Evolutionary conservation across 2,888 invertebrate species (phyloP), one percentile per base, ranked within the genome.

Genomic region (Dysmachus trigonus): DNA sequence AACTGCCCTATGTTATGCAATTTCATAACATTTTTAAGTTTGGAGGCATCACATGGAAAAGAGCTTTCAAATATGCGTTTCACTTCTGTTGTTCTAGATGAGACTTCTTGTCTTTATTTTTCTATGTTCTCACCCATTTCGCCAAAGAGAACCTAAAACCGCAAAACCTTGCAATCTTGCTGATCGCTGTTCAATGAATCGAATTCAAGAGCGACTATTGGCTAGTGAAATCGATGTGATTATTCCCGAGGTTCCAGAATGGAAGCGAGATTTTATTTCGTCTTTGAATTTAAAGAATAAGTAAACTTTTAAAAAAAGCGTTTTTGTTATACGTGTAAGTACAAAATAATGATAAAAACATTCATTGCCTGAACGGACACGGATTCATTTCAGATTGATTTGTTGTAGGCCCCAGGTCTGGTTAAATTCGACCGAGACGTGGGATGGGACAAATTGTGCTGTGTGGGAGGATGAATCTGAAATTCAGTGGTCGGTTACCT

Each of bases 391-490:
- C 30, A 30, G 33, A 33, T 73, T 33, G 73, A 33, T 30, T 73
- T 33, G 33, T 73, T 33, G 73, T 73, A 31, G 73, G 31, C 15
- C 13, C 41, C 47, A 30, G 6, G 47, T 77, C 47, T 62, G 62
- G 62, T 62, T 62, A 62, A 41, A 77, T 10, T 77, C 47, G 77
- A 7, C 77, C 30, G 31, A 77, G 47, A 18, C 77, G 77, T 77
- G 77, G 77, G 77, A 77, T 77, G 77, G 77, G 77, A 77, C 77
- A 77, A 51, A 77, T 77, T 47, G 47, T 47, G 41, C 15, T 30
- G 77, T 47, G 77, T 77, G 15, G 77, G 77, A 77, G 77, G 77
- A 31, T 22, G 62, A 62, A 62, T 8, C 27, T 62, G 62, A 27
- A 13, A 62, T 22, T 8, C 27, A 8, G 62, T 62, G 62, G 62